Conservation (phyloP, 2,797 vertebrate genomes). For the Cyclura pinguis region DNA sequence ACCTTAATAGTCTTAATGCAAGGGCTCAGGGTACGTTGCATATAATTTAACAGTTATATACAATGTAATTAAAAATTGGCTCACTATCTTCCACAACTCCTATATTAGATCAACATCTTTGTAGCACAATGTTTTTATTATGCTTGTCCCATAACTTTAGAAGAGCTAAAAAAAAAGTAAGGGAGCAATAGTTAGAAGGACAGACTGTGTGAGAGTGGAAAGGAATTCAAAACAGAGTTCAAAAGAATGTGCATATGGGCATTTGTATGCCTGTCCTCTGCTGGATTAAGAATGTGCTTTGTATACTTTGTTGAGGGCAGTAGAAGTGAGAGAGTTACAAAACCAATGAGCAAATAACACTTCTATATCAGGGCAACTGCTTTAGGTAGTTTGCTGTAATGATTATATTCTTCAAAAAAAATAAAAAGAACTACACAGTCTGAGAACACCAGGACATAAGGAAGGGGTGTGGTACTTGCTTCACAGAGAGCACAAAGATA, state of each 20-base stretch:
- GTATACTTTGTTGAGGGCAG: background rate
- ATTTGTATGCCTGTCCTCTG: background rate
- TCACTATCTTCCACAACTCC: background rate
- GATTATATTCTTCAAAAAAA: background rate
- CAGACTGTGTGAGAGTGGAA: background rate
- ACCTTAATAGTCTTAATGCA: background rate
- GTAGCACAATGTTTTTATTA: background rate
- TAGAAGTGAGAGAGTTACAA: background rate
- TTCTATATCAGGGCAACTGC: background rate
- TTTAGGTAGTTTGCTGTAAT: conserved; percentile 18
- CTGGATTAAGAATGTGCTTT: background rate
- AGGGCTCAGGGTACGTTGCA: background rate
- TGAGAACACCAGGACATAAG: background rate
- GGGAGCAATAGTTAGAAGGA: too few relatives aligned
- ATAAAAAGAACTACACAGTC: background rate
- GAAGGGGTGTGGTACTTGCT: conserved; percentile 8
- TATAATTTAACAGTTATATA: background rate
- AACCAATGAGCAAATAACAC: background rate
- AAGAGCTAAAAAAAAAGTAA: background rate
- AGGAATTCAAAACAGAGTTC: background rate
- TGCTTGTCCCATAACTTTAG: background rate
- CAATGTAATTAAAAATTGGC: background rate
- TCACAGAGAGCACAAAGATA: conserved; percentile 2
- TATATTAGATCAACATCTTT: background rate
- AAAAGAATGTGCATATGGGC: background rate